Base-by-base conservation (phyloP, 2,113 vertebrate species). In the Phaethornis superciliosus region DNA sequence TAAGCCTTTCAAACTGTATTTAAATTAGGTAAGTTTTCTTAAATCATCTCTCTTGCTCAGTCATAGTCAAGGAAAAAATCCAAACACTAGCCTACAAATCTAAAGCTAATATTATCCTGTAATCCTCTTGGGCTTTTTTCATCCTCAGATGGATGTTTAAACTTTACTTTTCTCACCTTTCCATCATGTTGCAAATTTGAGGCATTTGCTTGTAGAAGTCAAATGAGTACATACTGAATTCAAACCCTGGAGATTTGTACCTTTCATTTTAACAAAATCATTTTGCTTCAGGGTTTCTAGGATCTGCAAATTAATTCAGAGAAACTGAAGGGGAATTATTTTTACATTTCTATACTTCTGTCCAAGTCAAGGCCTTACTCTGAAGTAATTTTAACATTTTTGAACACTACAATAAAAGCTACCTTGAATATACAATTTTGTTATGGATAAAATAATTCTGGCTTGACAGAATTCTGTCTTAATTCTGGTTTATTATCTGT, bases 291-390 rank as follows among this genome's bases (percentile, higher is more conserved):
- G 20, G 47, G 35, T 47, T 74, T 76, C 54, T 93, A 81, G 27
- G 10, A 79, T 52, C 40, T 88, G 40, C 75, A 89, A 93, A 80
- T 93, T 64, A 91, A 85, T 94, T 95, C 58, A 76, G 44, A 80
- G 58, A 81, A 67, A 51, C 15, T 46, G 30, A 76, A 79, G 4
- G 12, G 58, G 21, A 93, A 89, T 80, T 65, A 12, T 82, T 95
- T 85, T 85, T 60, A 77, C 18, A 37, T 52, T 84, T 78, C 49
- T 54, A 72, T 4, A 60, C 8, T 76, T 67, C 11, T 22, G 23
- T 49, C 54, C 65, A 82, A 81, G 46, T 33, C n/a, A 86, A 82
- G n/a, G 8, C 4, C 17, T 55, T 81, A 20, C 21, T n/a, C 21
- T 87, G 49, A 89, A 64, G 71, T 54, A 92, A 90, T 92, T 90